Conservation (phyloP, 1,140 invertebrate genomes). For the Sminthurides bifidus region DNA sequence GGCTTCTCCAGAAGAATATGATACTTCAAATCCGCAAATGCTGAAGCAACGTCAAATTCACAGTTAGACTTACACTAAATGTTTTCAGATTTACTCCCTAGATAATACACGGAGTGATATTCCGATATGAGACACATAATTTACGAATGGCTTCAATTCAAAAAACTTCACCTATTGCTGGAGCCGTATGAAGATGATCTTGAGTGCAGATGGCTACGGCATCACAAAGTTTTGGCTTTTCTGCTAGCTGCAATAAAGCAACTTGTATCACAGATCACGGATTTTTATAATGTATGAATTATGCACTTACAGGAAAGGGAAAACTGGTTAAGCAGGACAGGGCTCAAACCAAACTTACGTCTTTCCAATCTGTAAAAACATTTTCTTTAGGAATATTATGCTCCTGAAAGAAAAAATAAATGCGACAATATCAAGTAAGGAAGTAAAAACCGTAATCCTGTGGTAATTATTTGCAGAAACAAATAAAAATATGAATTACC, state of each 20-base stretch:
- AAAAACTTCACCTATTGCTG: constrained; percentile 37
- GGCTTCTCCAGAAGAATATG: constrained; percentile 44
- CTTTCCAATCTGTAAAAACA: constrained; percentile 12
- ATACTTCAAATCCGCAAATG: constrained; percentile 41
- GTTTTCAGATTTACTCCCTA: no score
- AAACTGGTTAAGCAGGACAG: no score
- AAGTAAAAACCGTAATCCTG: neutral
- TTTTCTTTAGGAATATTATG: constrained; percentile 8
- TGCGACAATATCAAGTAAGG: no score
- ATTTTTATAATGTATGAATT: no score
- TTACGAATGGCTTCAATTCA: no score
- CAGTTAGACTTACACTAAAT: neutral
- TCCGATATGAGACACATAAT: neutral
- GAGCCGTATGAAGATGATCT: constrained; percentile 39
- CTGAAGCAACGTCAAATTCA: constrained; percentile 5
- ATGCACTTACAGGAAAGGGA: no score
- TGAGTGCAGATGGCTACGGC: constrained; percentile 39
- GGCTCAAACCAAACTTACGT: no score
- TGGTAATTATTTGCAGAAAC: neutral
- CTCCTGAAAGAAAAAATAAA: constrained; percentile 5
- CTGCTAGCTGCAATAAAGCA: constrained; percentile 34
- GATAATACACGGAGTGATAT: no score
- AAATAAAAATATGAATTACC: constrained; percentile 6
- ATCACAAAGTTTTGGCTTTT: constrained; percentile 38
- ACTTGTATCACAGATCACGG: no score